phyloP scores from a whole-genome alignment of 1,140 invertebrate genomes.

The Gonatopus flavifemur region DNA sequence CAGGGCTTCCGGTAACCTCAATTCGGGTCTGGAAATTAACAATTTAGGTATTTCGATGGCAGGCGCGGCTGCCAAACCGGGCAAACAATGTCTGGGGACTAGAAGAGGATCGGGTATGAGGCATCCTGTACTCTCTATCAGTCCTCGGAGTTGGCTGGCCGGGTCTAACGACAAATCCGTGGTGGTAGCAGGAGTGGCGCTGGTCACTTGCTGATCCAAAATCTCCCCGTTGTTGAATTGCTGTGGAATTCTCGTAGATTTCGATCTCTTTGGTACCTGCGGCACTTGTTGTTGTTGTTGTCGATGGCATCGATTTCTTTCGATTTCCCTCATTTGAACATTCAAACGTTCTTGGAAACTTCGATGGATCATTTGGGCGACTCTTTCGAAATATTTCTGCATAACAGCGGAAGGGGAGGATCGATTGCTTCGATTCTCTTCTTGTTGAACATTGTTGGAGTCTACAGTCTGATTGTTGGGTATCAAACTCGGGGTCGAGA shows the following conservation, averaged over 20 bases:
- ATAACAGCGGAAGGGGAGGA: no score
- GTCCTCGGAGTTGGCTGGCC: constrained; percentile 69
- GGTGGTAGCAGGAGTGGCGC: constrained; percentile 23
- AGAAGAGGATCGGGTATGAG: constrained; percentile 78
- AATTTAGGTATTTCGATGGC: constrained; percentile 75
- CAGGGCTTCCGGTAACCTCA: constrained; percentile 70
- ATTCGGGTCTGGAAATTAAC: constrained; percentile 68
- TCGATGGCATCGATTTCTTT: constrained; percentile 33
- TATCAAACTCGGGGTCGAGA: constrained; percentile 34
- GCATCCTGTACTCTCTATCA: constrained; percentile 69
- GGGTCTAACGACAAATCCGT: constrained; percentile 57
- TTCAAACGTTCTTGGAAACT: constrained; percentile 18
- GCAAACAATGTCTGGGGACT: constrained; percentile 73
- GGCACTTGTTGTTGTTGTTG: constrained; percentile 28
- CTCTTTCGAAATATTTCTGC: constrained; percentile 1
- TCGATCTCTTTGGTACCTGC: constrained; percentile 27
- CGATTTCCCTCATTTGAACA: constrained; percentile 10
- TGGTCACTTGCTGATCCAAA: constrained; percentile 1
- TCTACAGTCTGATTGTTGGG: no score
- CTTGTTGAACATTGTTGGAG: no score
- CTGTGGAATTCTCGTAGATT: constrained; percentile 31
- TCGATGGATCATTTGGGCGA: background rate
- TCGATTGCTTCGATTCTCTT: no score
- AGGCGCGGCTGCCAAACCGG: constrained; percentile 70
- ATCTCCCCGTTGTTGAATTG: constrained; percentile 9